Conservation (phyloP, 2,113 vertebrate species). For the Oplegnathus fasciatus region DNA sequence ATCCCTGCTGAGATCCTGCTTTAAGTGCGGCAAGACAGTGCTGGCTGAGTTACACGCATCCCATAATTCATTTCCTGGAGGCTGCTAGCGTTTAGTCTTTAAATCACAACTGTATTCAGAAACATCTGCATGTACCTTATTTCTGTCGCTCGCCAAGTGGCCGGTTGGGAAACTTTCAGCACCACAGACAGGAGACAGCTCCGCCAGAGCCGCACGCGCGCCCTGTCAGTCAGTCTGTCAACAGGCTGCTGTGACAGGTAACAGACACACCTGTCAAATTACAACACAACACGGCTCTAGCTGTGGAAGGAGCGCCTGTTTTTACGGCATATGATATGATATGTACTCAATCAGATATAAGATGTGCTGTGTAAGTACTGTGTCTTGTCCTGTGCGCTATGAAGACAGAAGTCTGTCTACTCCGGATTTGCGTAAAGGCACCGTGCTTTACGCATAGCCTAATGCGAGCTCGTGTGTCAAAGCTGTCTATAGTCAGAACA, state of each 20-base stretch:
- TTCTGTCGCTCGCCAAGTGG: constrained; percentile 34
- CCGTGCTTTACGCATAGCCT: constrained; percentile 4
- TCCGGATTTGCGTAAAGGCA: constrained; percentile 34
- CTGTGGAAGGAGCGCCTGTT: not conserved
- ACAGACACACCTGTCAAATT: constrained; percentile 44
- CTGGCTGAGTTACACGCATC: constrained; percentile 3
- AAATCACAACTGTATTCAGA: not conserved
- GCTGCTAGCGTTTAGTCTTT: not conserved
- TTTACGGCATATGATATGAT: not conserved
- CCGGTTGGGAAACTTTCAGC: constrained; percentile 82
- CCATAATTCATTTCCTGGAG: not conserved
- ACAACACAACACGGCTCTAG: not conserved
- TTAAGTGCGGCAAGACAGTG: constrained; percentile 11
- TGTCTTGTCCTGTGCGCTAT: not conserved
- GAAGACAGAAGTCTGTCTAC: not conserved
- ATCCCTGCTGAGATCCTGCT: constrained; percentile 33
- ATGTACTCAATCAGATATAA: not conserved
- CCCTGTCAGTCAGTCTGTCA: constrained; percentile 61
- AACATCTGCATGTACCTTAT: not conserved
- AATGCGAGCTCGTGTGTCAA: not conserved
- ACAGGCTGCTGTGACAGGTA: constrained; percentile 64
- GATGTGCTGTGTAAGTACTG: not conserved
- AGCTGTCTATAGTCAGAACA: not conserved
- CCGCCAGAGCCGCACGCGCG: constrained; percentile 33
- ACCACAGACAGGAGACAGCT: constrained; percentile 78